Evolutionary conservation across 2,888 invertebrate species (phyloP).

Genomic region (Polymixis lichenea): DNA sequence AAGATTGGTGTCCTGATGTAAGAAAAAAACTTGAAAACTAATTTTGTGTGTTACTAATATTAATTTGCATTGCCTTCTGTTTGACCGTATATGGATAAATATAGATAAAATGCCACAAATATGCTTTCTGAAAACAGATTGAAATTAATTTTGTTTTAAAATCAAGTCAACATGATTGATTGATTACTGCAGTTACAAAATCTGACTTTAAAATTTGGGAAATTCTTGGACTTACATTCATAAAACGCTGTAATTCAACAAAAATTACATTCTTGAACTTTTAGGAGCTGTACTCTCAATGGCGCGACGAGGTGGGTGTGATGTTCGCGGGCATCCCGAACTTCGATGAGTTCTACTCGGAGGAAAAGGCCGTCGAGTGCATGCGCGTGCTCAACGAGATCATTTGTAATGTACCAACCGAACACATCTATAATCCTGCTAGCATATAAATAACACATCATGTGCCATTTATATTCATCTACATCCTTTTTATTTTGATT

Average conservation of each 20-base stretch:
- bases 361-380: slow-evolving; percentile 99
- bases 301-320: slow-evolving; percentile 96
- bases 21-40: slow-evolving; percentile 53
- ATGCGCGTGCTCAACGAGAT: slow-evolving; percentile 99
- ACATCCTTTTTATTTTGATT: no score
- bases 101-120: neutral
- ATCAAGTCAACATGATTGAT: neutral
- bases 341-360: slow-evolving; percentile 99
- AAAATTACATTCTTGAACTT: neutral
- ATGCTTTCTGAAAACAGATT: neutral
- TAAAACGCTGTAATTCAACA: neutral
- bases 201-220: neutral
- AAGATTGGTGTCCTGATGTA: slow-evolving; percentile 95
- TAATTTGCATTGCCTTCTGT: neutral
- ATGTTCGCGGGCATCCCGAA: slow-evolving; percentile 99
- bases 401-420: slow-evolving; percentile 93
- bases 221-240: neutral
- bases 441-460: neutral
- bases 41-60: neutral
- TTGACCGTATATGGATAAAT: neutral
- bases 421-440: slow-evolving; percentile 20
- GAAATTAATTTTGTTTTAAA: neutral
- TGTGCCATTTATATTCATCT: neutral
- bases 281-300: slow-evolving; percentile 95
- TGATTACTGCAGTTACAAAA: neutral